Evolutionary conservation across 2,113 vertebrate species (phyloP), one percentile per base, ranked within the genome.

Genomic region (Panthera leo): DNA sequence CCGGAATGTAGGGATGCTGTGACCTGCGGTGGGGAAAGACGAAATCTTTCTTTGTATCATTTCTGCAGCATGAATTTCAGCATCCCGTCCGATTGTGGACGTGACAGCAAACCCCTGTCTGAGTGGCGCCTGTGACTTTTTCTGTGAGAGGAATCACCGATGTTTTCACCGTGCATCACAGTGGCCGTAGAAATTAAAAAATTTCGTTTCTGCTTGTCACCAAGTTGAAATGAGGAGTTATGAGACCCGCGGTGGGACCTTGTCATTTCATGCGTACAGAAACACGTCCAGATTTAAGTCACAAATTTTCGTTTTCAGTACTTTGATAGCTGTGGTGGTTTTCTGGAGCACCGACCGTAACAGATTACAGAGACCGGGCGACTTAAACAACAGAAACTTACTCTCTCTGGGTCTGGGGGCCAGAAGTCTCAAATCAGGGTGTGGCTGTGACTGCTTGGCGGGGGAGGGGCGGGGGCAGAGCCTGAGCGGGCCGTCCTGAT

Each of bases 251-350:
- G 14, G 0, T 29, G 1, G 0, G 34, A 15, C 16, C 39, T 55
- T 1, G 10, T 6, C 0, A 27, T 1, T 3, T 23, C 5, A 1
- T 9, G 51, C 5, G 4, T 29, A 18, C 29, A 45, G 36, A 45
- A 13, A 18, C 9, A 0, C 3, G 0, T 4, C 10, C 7, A 2
- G 5, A 4, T 18, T n/a, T 23, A 0, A 0, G 1, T 55, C n/a
- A 7, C 45, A 48, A 1, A 10, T 11, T 14, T 7, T 31, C 58
- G 5, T 27, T 36, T 63, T n/a, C 4, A n/a, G 23, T 45, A 18
- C 36, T 11, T 7, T 5, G 27, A 25, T 48, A 6, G 27, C 76
- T 25, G 6, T 23, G 19, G 29, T 13, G 18, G 10, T 10, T 39
- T 16, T 78, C 7, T 23, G 7, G 25, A 27, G 14, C 4, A 3